These are phyloP conservation scores for Rhamnusium bicolor DNA, from an alignment of 2,888 invertebrate species.

Conservation along the genomic window DNA sequence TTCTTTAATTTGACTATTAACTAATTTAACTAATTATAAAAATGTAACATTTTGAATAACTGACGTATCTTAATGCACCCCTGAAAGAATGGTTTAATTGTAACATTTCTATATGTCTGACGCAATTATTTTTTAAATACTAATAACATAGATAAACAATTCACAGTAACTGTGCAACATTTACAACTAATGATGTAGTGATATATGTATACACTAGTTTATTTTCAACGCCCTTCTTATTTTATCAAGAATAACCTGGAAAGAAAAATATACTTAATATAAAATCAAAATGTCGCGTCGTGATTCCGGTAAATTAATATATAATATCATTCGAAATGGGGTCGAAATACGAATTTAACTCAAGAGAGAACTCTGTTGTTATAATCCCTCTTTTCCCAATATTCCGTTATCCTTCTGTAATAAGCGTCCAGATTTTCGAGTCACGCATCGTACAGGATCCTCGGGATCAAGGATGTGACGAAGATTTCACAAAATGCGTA, in stretches of 20 bases:
- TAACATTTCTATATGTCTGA: too few relatives aligned
- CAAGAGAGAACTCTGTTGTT: not conserved
- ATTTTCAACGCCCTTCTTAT: not conserved
- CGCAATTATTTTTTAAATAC: too few relatives aligned
- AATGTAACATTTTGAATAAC: too few relatives aligned
- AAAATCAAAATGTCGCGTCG: constrained; percentile 7
- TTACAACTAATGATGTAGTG: too few relatives aligned
- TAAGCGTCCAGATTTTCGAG: constrained; percentile 51
- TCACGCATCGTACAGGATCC: constrained; percentile 45
- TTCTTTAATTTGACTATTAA: too few relatives aligned
- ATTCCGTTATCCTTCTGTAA: constrained; percentile 46
- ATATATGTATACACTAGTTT: too few relatives aligned
- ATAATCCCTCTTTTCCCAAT: constrained; percentile 45
- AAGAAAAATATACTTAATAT: not conserved
- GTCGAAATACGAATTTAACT: constrained; percentile 1
- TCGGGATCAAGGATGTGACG: constrained; percentile 44
- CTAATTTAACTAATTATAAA: too few relatives aligned
- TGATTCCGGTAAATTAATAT: constrained; percentile 21
- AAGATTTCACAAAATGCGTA: constrained; percentile 47
- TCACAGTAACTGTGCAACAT: too few relatives aligned
- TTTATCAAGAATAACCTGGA: not conserved
- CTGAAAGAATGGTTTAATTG: too few relatives aligned
- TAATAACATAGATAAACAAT: too few relatives aligned
- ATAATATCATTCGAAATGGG: constrained; percentile 12
- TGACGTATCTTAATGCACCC: too few relatives aligned